These are phyloP conservation scores for Rhynchotus rufescens DNA, from an alignment of 2,797 vertebrate species.

Conservation along the genomic window DNA sequence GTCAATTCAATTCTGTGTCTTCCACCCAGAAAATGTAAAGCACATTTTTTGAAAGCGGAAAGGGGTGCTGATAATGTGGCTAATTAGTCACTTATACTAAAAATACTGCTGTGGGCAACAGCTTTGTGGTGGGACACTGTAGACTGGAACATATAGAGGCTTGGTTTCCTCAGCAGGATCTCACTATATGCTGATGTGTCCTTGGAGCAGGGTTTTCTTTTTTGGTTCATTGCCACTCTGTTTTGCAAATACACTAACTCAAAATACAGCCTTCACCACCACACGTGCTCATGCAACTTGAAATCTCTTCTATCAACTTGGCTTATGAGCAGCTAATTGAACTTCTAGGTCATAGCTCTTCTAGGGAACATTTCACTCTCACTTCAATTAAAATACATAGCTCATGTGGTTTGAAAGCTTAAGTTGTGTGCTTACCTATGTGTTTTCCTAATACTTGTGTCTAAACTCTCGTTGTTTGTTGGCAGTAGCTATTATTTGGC, in stretches of 20 bases:
- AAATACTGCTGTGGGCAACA: constrained; percentile 28
- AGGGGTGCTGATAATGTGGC: constrained; percentile 45
- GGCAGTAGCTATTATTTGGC: constrained; percentile 46
- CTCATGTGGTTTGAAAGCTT: not conserved
- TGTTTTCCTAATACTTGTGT: constrained; percentile 16
- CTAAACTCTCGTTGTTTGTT: constrained; percentile 23
- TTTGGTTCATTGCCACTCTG: not conserved
- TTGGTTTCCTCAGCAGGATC: constrained; percentile 51
- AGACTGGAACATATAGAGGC: not conserved
- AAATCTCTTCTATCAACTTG: constrained; percentile 9
- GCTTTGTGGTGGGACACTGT: constrained; percentile 51
- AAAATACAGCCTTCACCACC: not conserved
- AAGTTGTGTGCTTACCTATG: constrained; percentile 8
- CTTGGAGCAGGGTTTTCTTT: constrained; percentile 27
- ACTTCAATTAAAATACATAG: constrained; percentile 24
- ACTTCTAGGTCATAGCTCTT: not conserved
- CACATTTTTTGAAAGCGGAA: constrained; percentile 34
- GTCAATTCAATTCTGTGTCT: not conserved
- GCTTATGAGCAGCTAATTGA: constrained; percentile 22
- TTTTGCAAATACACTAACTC: constrained; percentile 1
- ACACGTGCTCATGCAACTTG: not conserved
- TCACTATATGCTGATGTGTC: constrained; percentile 53
- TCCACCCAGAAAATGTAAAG: not conserved
- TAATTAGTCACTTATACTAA: constrained; percentile 64
- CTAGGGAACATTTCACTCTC: constrained; percentile 1